Base-by-base conservation (phyloP, 2,797 vertebrate species). In the Tenualosa ilisha region DNA sequence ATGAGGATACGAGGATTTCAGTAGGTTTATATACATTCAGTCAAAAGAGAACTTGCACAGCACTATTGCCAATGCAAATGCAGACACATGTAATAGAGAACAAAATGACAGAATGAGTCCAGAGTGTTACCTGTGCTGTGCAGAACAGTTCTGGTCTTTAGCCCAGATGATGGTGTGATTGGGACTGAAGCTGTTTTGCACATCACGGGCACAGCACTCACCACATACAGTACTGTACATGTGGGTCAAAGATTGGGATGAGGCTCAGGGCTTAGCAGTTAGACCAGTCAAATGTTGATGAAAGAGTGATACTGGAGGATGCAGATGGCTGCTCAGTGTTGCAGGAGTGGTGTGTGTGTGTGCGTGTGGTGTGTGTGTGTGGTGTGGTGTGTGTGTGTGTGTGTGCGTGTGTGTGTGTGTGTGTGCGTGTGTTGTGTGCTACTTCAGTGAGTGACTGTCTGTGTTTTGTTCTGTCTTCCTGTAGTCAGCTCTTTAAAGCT, bases 401-500 rank as follows among this genome's bases (percentile, higher is more conserved):
- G 31, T 72, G 65, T 40, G 65, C 17, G 65, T 40, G 68, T 75
- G 68, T 75, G 68, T 31, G 50, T 43, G 79, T 40, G 56, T 65
- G 63, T 72, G 15, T 17, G 20, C 94, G 93, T 93, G 54, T 56
- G 54, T 2, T 56, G 2, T 93, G 93, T 93, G 91, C 93, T 46
- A 4, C 46, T 46, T 46, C 46, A 46, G 46, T 46, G 46, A 46
- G 46, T 46, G 46, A 46, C 46, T 81, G 54, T 95, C 89, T 94
- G 90, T 95, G 92, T 93, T 95, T 91, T 95, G 93, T 94, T 95
- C 93, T 95, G 94, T 95, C 93, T 95, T 94, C 92, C 93, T 94
- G 92, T 93, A 94, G 93, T 96, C 93, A 96, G 95, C 94, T 95
- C 93, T 95, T 96, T 95, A 95, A 95, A 96, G 95, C 94, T 95